Base-by-base conservation (phyloP, 1,140 invertebrate genomes). In the Bemisia tabaci region DNA sequence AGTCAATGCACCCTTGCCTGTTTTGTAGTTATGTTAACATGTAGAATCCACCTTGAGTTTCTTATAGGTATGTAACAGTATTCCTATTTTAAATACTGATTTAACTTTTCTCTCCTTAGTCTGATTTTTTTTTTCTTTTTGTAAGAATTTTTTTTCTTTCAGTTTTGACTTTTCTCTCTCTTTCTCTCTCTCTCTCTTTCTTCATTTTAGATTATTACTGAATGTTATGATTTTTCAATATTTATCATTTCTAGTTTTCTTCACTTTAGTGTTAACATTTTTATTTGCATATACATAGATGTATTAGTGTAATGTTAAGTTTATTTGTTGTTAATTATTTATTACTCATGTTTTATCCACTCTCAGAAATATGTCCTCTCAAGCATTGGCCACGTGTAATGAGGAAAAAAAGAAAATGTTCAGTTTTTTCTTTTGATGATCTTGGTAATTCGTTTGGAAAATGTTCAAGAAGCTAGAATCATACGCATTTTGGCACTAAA, bases 321-420 rank as follows among this genome's bases (percentile, higher is more conserved):
- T 48, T 48, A 48, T 48, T 48, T 48, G 33, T 48, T 48, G 33
- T 48, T 48, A 48, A 48, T 48, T 48, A 48, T 48, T 48, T 48
- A 48, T 48, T 9, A 48, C 17, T 48, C 33, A 48, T 9, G 33
- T 48, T 48, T 48, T 48, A 48, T 17, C 33, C 33, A 5, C 17
- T 48, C n/a, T n/a, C n/a, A n/a, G n/a, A n/a, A n/a, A n/a, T n/a
- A n/a, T n/a, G n/a, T n/a, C n/a, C n/a, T n/a, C n/a, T n/a, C n/a
- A n/a, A n/a, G n/a, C n/a, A n/a, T n/a, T n/a, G n/a, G n/a, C n/a
- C n/a, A n/a, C n/a, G n/a, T n/a, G n/a, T n/a, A n/a, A n/a, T n/a
- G n/a, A n/a, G n/a, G n/a, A n/a, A n/a, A n/a, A n/a, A n/a, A n/a
- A n/a, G n/a, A n/a, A n/a, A n/a, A n/a, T n/a, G n/a, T n/a, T n/a